Evolutionary conservation across 2,888 invertebrate genomes (phyloP).

Genomic region (Monoplex corrugatus): DNA sequence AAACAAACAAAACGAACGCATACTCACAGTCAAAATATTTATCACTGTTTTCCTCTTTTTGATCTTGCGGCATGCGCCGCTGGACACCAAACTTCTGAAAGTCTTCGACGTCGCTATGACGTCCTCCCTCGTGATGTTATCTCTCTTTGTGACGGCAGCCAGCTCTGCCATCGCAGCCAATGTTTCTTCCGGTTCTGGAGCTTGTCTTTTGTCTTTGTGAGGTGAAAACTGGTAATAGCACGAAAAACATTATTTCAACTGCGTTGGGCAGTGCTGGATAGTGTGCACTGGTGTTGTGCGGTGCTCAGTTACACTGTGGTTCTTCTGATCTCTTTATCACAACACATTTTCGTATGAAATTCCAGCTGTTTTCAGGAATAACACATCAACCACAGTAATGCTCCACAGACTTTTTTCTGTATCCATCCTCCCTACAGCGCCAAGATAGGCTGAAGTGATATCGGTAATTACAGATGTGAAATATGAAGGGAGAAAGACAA

Average conservation of each 20-base stretch:
- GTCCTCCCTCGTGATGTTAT: slow-evolving; percentile 58
- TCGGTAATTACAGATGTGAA: too few relatives aligned
- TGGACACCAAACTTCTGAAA: slow-evolving; percentile 49
- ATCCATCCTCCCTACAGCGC: too few relatives aligned
- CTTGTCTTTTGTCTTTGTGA: background rate
- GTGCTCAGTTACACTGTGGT: too few relatives aligned
- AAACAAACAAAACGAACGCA: background rate
- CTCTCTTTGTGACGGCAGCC: slow-evolving; percentile 53
- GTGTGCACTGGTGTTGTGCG: too few relatives aligned
- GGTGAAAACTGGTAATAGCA: slow-evolving; percentile 39
- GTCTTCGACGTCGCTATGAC: slow-evolving; percentile 57
- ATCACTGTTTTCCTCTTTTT: slow-evolving; percentile 45
- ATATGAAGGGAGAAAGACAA: too few relatives aligned
- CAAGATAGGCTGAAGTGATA: too few relatives aligned
- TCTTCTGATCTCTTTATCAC: too few relatives aligned
- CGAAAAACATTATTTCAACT: background rate
- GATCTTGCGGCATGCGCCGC: slow-evolving; percentile 14
- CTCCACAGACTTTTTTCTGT: too few relatives aligned
- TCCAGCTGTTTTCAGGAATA: too few relatives aligned
- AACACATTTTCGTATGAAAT: too few relatives aligned
- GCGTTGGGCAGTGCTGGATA: background rate
- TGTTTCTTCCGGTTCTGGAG: slow-evolving; percentile 47
- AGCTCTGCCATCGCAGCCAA: slow-evolving; percentile 53
- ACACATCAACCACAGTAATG: too few relatives aligned
- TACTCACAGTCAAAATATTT: slow-evolving; percentile 51